Percentiles rank a stretch among this genome's conserved stretches.
Evolutionary conservation across 2,888 invertebrate species (phyloP).

Genomic region (Leucophora obtusa): DNA sequence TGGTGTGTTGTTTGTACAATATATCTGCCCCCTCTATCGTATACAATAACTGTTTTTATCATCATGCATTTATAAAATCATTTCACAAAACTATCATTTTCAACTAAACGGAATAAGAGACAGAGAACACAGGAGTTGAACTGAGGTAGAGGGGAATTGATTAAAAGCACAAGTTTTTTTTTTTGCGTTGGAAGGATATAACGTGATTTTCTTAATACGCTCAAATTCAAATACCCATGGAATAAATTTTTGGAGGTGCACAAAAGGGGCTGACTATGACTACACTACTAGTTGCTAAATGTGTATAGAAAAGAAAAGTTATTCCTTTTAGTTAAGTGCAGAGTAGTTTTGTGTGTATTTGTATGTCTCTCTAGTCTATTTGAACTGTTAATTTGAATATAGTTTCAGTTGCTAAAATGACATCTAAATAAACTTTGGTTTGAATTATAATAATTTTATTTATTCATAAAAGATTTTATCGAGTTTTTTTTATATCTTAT

Average conservation of each 20-base stretch:
- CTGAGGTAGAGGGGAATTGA: constrained; percentile 37
- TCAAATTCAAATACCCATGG: neutral
- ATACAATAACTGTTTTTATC: constrained; percentile 51
- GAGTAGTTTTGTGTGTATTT: neutral
- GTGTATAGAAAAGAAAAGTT: neutral
- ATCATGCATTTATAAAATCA: constrained; percentile 46
- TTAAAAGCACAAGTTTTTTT: constrained; percentile 46
- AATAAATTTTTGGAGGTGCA: neutral
- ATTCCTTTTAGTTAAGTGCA: neutral
- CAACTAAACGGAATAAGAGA: constrained; percentile 36
- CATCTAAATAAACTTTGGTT: constrained; percentile 34
- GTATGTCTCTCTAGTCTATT: constrained; percentile 4
- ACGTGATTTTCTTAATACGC: constrained; percentile 39
- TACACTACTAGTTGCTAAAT: too few relatives aligned
- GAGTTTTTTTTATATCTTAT: neutral
- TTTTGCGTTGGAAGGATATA: constrained; percentile 9
- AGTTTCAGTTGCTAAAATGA: constrained; percentile 50
- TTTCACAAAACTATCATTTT: constrained; percentile 46
- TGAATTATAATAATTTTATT: constrained; percentile 38
- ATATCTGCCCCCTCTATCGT: neutral
- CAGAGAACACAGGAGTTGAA: neutral
- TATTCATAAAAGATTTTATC: constrained; percentile 14
- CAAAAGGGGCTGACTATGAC: neutral
- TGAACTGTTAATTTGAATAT: constrained; percentile 51
- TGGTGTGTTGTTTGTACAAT: too few relatives aligned